Evolutionary conservation across 2,888 invertebrate genomes (phyloP).

Genomic region (Campoplex nolae): DNA sequence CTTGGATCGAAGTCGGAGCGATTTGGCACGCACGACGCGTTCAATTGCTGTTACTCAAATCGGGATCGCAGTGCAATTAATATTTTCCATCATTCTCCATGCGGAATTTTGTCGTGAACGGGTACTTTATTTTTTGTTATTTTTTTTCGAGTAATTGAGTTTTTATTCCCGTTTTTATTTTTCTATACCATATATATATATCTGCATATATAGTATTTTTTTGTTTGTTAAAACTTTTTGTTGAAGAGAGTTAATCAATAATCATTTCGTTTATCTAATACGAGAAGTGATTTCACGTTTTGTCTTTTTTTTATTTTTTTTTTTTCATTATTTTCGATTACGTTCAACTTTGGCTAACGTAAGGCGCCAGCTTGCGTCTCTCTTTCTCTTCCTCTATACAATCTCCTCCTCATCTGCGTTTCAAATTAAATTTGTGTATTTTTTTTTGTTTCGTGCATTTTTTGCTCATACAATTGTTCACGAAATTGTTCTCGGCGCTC

Average conservation of each 20-base stretch:
- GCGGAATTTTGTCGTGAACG: conserved; percentile 40
- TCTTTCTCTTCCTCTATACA: conserved; percentile 30
- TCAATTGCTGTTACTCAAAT: background rate
- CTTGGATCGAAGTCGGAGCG: background rate
- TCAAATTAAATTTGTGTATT: conserved; percentile 21
- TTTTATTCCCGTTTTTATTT: conserved; percentile 30
- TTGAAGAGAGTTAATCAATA: conserved; percentile 46
- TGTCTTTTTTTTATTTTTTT: background rate
- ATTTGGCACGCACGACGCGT: background rate
- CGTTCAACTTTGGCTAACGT: conserved; percentile 72
- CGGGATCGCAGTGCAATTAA: conserved; percentile 9
- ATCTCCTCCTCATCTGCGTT: conserved; percentile 34
- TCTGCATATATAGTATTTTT: conserved; percentile 17
- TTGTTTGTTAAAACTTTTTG: conserved; percentile 40
- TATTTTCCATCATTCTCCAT: conserved; percentile 18
- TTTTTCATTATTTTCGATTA: conserved; percentile 43
- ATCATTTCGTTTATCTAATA: conserved; percentile 58
- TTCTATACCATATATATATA: conserved; percentile 40
- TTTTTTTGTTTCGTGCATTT: conserved; percentile 13
- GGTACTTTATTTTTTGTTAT: conserved; percentile 34
- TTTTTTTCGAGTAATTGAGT: conserved; percentile 38
- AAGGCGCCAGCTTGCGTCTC: conserved; percentile 63
- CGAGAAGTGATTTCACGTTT: conserved; percentile 39
- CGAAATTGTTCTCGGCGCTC: conserved; percentile 11
- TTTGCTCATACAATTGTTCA: conserved; percentile 10